A percentile compares a stretch with the other conserved stretches of the same genome.
Evolutionary conservation across 2,113 vertebrate genomes (phyloP).

Genomic region (Strix uralensis): DNA sequence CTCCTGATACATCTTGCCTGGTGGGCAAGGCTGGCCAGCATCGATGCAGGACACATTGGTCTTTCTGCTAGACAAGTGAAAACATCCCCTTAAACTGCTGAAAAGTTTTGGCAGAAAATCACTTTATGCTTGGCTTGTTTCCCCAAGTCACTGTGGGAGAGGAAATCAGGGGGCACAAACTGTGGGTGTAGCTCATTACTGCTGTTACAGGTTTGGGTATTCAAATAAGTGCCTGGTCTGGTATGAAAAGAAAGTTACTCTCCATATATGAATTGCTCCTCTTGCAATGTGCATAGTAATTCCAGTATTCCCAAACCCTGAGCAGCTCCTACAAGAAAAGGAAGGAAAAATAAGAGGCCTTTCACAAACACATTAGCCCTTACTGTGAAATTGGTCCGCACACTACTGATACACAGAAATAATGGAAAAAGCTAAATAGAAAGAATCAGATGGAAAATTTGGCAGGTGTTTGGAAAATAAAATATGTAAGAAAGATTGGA

Average conservation of each 20-base stretch:
- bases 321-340: neutral
- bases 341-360: neutral
- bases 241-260: neutral
- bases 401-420: neutral
- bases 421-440: neutral
- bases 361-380: neutral
- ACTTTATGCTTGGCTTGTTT: neutral
- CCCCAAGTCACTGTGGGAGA: neutral
- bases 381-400: neutral
- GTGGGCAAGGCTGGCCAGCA: neutral
- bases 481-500: neutral
- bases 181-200: neutral
- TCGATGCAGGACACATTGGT: rapidly evolving
- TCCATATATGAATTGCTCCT: neutral
- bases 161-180: neutral
- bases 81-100: neutral
- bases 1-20: neutral
- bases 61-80: neutral
- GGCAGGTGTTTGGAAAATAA: neutral
- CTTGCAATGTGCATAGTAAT: neutral
- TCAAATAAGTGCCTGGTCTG: neutral
- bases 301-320: neutral
- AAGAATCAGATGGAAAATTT: neutral
- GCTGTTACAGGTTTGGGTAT: neutral
- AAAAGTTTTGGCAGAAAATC: neutral